Evolutionary conservation across 2,888 invertebrate species (phyloP), one percentile per base, ranked within the genome.

Genomic region (Stenotaenia linearis): DNA sequence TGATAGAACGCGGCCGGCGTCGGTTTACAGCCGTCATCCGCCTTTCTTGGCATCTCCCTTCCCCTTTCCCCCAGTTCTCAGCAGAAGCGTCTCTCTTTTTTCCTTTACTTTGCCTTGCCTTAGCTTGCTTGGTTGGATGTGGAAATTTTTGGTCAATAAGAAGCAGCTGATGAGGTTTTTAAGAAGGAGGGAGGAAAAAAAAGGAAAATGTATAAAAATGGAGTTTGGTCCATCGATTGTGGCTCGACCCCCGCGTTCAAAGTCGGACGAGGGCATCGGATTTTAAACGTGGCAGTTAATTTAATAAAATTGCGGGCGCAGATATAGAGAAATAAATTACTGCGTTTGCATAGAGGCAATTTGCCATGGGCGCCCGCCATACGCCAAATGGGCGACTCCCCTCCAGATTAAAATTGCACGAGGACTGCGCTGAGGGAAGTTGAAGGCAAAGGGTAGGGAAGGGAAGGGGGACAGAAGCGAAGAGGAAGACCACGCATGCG

Each of bases 271-370:
- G 35, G 77, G 77, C 77, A 45, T 28, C 37, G 77, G 77, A 77
- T 77, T 77, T 77, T 69, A 45, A 77, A 77, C 77, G 28, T 77
- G 77, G 76, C 80, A 78, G 80, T 80, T 81, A 81, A 81, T 81
- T 81, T 79, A 81, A 81, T 81, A 81, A 81, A 81, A 81, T 80
- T 81, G 80, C 56, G 76, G 78, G 79, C 40, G 77, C 77, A 61
- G 50, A 78, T 79, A 80, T 78, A 80, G 79, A 79, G 80, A 81
- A 81, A 81, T 81, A 81, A 81, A 81, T 81, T 80, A 81, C 81
- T 74, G 77, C 77, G 78, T 80, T 81, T 80, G 81, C 81, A 81
- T 81, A 74, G 78, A 28, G 78, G 56, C 56, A 61, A 28, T 28
- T 28, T 40, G 50, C 77, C 45, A 50, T 37, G 50, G 28, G 50